Conservation (phyloP, 2,113 vertebrate genomes). For the Tyrannus savana region DNA sequence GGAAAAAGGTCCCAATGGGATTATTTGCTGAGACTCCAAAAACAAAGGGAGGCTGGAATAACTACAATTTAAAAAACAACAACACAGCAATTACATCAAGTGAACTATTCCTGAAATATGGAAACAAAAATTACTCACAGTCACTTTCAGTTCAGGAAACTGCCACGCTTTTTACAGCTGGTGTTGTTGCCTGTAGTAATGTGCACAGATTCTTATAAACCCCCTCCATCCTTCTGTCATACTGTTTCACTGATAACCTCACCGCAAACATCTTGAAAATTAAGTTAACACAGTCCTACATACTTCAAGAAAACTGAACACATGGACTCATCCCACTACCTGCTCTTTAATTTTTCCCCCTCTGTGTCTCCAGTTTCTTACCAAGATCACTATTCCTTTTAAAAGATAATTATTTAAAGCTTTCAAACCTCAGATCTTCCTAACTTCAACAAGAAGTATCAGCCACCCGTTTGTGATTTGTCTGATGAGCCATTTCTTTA, state of each 20-base stretch:
- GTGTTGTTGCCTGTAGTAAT: not conserved
- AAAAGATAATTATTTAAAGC: not conserved
- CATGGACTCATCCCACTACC: not conserved
- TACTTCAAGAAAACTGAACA: not conserved
- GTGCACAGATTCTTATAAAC: not conserved
- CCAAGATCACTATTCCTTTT: not conserved
- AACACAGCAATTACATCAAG: not conserved
- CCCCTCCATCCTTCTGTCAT: not conserved
- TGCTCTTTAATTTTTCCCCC: not conserved
- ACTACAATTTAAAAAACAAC: not conserved
- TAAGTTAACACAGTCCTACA: not conserved
- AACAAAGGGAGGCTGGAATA: not conserved
- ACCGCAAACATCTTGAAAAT: not conserved
- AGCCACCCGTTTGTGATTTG: not conserved
- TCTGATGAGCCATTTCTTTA: not conserved
- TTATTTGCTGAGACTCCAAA: not conserved
- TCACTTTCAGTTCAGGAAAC: not conserved
- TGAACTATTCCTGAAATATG: not conserved
- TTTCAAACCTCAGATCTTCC: not conserved
- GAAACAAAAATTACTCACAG: not conserved
- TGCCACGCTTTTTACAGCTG: not conserved
- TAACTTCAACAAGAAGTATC: not conserved
- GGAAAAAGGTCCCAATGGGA: not conserved
- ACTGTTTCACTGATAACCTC: not conserved
- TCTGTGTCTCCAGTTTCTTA: not conserved